Conservation (phyloP, 2,888 invertebrate genomes). For the Embidobia sp. region DNA sequence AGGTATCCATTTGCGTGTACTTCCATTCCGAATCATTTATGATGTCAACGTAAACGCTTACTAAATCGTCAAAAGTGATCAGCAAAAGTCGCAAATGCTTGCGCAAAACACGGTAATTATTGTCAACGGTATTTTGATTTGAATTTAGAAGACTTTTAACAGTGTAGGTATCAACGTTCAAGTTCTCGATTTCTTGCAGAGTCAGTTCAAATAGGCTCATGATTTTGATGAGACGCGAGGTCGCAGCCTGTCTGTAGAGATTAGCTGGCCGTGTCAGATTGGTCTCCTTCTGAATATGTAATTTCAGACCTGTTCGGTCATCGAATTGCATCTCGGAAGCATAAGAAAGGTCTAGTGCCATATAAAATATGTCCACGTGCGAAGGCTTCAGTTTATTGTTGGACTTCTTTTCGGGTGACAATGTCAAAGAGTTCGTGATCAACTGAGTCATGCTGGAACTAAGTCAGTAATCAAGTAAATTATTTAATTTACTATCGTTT, state of each 20-base stretch:
- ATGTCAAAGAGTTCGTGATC: conserved; percentile 75
- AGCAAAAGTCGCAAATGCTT: conserved; percentile 76
- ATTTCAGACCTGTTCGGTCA: conserved; percentile 94
- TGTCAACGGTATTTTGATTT: conserved; percentile 43
- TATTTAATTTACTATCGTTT: no score
- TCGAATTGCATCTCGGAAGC: conserved; percentile 93
- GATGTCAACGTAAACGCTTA: conserved; percentile 82
- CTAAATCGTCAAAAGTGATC: conserved; percentile 81
- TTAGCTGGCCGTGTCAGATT: conserved; percentile 93
- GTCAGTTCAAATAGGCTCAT: conserved; percentile 93
- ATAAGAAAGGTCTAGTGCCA: conserved; percentile 91
- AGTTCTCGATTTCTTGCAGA: conserved; percentile 85
- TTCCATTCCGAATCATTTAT: conserved; percentile 82
- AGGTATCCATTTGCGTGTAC: conserved; percentile 77
- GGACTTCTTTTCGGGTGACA: conserved; percentile 68
- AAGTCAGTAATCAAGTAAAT: no score
- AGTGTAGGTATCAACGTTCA: conserved; percentile 73
- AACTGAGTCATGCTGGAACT: conserved; percentile 80
- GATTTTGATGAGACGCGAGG: conserved; percentile 94
- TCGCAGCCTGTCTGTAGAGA: conserved; percentile 95
- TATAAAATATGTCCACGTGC: conserved; percentile 88
- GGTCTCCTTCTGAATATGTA: conserved; percentile 95
- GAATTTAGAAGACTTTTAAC: conserved; percentile 70
- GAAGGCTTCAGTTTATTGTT: conserved; percentile 82
- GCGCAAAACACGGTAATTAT: conserved; percentile 66